phyloP scores from a whole-genome alignment of 2,113 vertebrate species.

The Phyllostomus discolor region DNA sequence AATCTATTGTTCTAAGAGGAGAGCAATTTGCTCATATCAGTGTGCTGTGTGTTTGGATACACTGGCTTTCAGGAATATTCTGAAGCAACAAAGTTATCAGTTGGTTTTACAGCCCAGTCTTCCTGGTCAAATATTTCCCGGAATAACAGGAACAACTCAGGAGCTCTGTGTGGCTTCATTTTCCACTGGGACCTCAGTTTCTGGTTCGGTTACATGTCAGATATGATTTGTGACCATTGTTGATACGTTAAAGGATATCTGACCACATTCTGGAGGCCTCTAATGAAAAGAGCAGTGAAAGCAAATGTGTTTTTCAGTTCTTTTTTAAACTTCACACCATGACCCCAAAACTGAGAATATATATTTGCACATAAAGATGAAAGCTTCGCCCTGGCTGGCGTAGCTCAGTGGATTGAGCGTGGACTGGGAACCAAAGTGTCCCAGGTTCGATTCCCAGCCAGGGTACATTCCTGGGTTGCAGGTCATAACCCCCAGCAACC shows the following conservation, averaged over 20 bases:
- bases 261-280: not conserved
- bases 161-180: not conserved
- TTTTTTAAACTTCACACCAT: not conserved
- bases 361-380: not conserved
- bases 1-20: not conserved
- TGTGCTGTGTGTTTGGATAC: not conserved
- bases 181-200: not conserved
- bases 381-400: too few relatives aligned
- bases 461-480: too few relatives aligned
- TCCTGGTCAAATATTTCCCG: not conserved
- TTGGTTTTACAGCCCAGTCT: not conserved
- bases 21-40: not conserved
- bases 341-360: not conserved
- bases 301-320: not conserved
- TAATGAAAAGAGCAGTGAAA: not conserved
- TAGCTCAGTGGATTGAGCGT: too few relatives aligned
- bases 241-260: not conserved
- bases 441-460: too few relatives aligned
- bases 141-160: not conserved
- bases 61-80: not conserved
- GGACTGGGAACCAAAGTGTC: too few relatives aligned
- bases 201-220: not conserved
- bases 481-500: too few relatives aligned
- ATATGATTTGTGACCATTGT: not conserved
- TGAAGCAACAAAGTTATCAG: not conserved